Percentiles rank a stretch among this genome's conserved stretches.
phyloP scores from a whole-genome alignment of 2,888 invertebrate genomes.

The Clistopyga incitator region DNA sequence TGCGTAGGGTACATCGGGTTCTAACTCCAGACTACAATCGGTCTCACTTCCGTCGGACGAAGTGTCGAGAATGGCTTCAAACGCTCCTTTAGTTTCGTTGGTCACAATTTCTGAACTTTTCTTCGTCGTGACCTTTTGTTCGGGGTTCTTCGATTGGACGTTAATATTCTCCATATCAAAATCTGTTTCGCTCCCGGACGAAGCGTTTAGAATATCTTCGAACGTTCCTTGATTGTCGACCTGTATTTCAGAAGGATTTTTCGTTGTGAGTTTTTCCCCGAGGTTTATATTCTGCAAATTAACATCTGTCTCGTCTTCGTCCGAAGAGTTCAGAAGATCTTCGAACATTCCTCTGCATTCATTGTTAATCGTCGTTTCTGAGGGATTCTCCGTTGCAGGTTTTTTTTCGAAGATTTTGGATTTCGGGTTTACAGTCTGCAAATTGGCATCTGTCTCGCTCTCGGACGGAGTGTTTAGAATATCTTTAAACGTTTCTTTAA shows the following conservation, averaged over 20 bases:
- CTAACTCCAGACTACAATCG: not conserved
- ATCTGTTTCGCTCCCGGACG: not conserved
- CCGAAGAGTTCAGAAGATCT: conserved; percentile 65
- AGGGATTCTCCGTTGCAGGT: too few species aligned
- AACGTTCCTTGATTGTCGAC: not conserved
- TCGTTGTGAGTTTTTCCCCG: not conserved
- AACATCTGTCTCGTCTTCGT: conserved; percentile 33
- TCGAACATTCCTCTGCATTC: conserved; percentile 35
- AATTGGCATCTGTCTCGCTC: too few species aligned
- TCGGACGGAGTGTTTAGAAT: too few species aligned
- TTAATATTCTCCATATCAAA: not conserved
- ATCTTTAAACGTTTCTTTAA: too few species aligned
- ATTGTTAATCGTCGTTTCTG: too few species aligned
- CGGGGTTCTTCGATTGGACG: not conserved
- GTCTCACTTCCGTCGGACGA: conserved; percentile 53
- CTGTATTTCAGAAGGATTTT: not conserved
- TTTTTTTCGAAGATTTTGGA: not conserved
- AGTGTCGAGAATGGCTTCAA: conserved; percentile 59
- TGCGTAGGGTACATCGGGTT: not conserved
- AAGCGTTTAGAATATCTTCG: conserved; percentile 2
- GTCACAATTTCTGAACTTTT: not conserved
- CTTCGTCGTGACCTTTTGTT: not conserved
- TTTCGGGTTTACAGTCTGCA: too few species aligned
- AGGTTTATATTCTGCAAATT: not conserved
- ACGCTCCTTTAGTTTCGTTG: conserved; percentile 27